Base-by-base conservation (phyloP, 1,140 invertebrate species). In the Pararge aegeria region DNA sequence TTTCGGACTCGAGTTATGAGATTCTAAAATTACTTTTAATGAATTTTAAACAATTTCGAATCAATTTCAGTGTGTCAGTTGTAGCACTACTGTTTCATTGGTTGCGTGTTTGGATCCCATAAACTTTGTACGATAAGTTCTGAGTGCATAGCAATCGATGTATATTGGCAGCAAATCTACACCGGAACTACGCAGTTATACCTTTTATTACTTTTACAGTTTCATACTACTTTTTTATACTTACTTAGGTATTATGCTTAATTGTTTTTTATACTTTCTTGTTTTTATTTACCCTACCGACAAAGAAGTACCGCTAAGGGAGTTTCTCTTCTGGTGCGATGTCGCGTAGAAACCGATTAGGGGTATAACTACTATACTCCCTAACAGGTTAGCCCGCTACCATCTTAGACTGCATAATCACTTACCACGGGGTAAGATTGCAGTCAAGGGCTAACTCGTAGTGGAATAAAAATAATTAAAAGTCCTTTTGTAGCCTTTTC, bases 181-280 rank as follows among this genome's bases (percentile, higher is more conserved):
- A 64, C 70, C 78, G 73, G 71, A 76, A 78, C 73, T 67, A 68
- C 66, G 70, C 64, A 37, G 63, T 27, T 57, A 60, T 55, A 61
- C 53, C 24, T 58, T 65, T 66, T 64, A 52, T 64, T 59, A 48
- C 24, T 69, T 63, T 68, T 64, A 62, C 66, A 53, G 57, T 59
- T 66, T 68, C 68, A 70, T 73, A 70, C 20, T 52, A 13, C 12
- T 19, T 18, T 2, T 42, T 16, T 42, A 18, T 1, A 19, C 4
- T 18, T 42, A 19, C 38, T 42, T 42, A 16, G 0, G 6, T 6
- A 4, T 42, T 42, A 4, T 42, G 4, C 13, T 18, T 24, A 24
- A 4, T 24, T 24, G 2, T 24, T 2, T 24, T 4, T 24, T 24
- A 24, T 24, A 24, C 24, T 4, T 7, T 24, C 24, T 7, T n/a